These are phyloP conservation scores for Acestrorhynchus altus DNA, from an alignment of 2,797 vertebrate genomes.

Conservation along the genomic window DNA sequence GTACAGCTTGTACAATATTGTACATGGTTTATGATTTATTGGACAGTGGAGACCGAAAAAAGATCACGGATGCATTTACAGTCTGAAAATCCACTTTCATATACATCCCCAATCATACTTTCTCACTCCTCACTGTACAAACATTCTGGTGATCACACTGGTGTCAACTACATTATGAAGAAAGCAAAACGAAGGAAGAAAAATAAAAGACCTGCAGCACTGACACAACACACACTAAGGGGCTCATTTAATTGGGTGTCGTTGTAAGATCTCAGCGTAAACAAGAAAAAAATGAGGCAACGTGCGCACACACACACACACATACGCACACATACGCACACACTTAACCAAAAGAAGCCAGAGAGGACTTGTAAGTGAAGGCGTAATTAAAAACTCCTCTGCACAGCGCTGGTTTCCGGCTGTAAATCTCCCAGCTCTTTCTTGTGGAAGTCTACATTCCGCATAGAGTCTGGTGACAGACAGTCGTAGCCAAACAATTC, in stretches of 20 bases:
- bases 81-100: too few species aligned
- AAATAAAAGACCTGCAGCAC: neutral
- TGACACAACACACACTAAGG: neutral
- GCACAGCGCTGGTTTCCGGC: conserved; percentile 67
- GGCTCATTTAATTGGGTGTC: conserved; percentile 3
- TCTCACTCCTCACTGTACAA: neutral
- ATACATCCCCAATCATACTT: too few species aligned
- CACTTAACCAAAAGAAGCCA: conserved; percentile 9
- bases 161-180: neutral
- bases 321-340: conserved; percentile 9
- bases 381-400: conserved; percentile 62
- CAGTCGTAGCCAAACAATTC: conserved; percentile 40
- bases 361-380: conserved; percentile 36
- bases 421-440: conserved; percentile 65
- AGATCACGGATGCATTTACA: too few species aligned
- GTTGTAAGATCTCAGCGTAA: neutral
- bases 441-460: conserved; percentile 64
- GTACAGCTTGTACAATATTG: too few species aligned
- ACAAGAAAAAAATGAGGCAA: conserved; percentile 19
- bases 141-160: neutral
- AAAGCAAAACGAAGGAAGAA: neutral
- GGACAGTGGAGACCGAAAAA: too few species aligned
- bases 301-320: conserved; percentile 41
- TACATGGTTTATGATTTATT: too few species aligned
- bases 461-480: conserved; percentile 39